Evolutionary conservation across 2,888 invertebrate species (phyloP).

Genomic region (Nemapogon koenigi): DNA sequence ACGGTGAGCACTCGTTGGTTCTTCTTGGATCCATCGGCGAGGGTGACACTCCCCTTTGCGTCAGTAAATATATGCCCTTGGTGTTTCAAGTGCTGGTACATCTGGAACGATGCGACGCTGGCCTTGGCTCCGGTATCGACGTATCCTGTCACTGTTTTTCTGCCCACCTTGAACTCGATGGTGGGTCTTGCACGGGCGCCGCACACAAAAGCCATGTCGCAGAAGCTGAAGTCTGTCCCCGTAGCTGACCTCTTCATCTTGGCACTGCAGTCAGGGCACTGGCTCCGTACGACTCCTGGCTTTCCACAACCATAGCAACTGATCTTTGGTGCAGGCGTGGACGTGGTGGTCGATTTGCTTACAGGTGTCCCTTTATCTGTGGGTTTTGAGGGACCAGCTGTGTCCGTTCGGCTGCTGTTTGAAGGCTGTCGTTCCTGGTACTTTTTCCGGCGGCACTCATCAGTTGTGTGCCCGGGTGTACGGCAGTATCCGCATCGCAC

Average conservation of each 20-base stretch:
- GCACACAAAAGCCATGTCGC: slow-evolving; percentile 8
- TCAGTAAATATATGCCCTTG: slow-evolving; percentile 10
- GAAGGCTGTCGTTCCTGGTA: too few species aligned
- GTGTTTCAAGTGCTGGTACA: slow-evolving; percentile 9
- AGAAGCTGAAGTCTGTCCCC: slow-evolving; percentile 11
- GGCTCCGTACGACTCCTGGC: slow-evolving; percentile 10
- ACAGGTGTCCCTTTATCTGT: not conserved
- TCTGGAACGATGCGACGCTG: slow-evolving; percentile 14
- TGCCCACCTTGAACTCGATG: slow-evolving; percentile 10
- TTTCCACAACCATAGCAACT: slow-evolving; percentile 12
- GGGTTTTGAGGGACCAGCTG: not conserved
- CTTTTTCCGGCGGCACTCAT: not conserved
- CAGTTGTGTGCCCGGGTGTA: not conserved
- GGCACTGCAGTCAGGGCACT: slow-evolving; percentile 8
- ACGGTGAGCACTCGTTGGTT: slow-evolving; percentile 10
- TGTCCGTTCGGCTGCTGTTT: not conserved
- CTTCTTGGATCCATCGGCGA: slow-evolving; percentile 14
- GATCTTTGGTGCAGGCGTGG: slow-evolving; percentile 9
- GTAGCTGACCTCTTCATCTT: too few species aligned
- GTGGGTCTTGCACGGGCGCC: slow-evolving; percentile 14
- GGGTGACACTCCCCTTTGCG: slow-evolving; percentile 9
- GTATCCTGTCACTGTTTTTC: slow-evolving; percentile 8
- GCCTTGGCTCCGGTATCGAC: slow-evolving; percentile 15
- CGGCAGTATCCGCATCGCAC: not conserved
- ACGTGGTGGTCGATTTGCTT: not conserved